Base-by-base conservation (phyloP, 2,797 vertebrate genomes). In the Borostomias antarcticus region DNA sequence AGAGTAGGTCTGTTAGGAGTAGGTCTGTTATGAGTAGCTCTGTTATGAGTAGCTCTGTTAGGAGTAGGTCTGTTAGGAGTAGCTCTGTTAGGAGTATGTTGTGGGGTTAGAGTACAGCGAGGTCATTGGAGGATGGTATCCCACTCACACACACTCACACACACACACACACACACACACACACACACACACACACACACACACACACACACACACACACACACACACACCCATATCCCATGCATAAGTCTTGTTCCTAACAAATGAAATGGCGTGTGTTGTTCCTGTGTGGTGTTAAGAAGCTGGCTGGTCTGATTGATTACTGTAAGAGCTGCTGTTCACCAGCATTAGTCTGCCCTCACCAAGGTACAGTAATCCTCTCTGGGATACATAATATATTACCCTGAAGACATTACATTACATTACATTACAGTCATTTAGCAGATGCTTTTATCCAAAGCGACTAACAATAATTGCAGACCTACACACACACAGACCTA, bases 21-120 rank as follows among this genome's bases (percentile, higher is more conserved):
- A n/a, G n/a, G n/a, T n/a, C n/a, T n/a, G n/a, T n/a, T n/a, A n/a
- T n/a, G n/a, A n/a, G n/a, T n/a, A n/a, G n/a, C n/a, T n/a, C n/a
- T n/a, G n/a, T n/a, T n/a, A n/a, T n/a, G n/a, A n/a, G n/a, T n/a
- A n/a, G n/a, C n/a, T n/a, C 64, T 64, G 72, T 7, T 53, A 48
- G 52, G 59, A 76, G 58, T 68, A 61, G 52, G 68, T 75, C 66
- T 64, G n/a, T n/a, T n/a, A n/a, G n/a, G n/a, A n/a, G n/a, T n/a
- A n/a, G n/a, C n/a, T n/a, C n/a, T n/a, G n/a, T n/a, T n/a, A n/a
- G n/a, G n/a, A n/a, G n/a, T n/a, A n/a, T n/a, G n/a, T n/a, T n/a
- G n/a, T n/a, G n/a, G n/a, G n/a, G n/a, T n/a, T 25, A 58, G 58
- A 43, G 50, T 21, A 51, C 33, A 19, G n/a, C n/a, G 15, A 30